A percentile compares a stretch with the other conserved stretches of the same genome.
phyloP scores from a whole-genome alignment of 2,113 vertebrate species.

The Pterocles gutturalis region DNA sequence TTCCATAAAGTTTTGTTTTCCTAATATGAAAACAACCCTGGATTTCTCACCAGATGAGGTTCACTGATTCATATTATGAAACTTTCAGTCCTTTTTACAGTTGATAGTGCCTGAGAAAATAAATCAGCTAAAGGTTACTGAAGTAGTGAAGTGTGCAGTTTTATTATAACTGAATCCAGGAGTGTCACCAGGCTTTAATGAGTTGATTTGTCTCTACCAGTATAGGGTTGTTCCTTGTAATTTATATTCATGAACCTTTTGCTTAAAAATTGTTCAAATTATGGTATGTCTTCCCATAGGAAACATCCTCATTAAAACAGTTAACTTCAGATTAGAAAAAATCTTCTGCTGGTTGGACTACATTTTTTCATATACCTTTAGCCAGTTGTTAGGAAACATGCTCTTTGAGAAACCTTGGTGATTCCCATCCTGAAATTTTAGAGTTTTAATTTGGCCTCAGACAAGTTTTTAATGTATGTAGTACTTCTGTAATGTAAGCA shows the following conservation, averaged over 20 bases:
- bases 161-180: neutral
- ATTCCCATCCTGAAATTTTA: neutral
- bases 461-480: neutral
- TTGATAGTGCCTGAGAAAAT: neutral
- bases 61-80: neutral
- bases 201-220: constrained; percentile 9
- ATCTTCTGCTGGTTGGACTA: neutral
- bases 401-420: neutral
- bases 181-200: neutral
- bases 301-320: neutral
- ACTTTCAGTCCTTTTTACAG: neutral
- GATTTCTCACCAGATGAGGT: neutral
- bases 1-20: neutral
- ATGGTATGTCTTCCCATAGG: neutral
- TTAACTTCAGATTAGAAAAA: neutral
- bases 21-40: neutral
- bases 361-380: rapidly evolving
- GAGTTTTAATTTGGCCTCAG: neutral
- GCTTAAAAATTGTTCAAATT: neutral
- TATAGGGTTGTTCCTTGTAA: neutral
- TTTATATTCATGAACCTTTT: neutral
- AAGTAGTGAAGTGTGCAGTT: neutral
- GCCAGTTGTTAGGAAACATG: neutral
- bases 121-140: neutral
- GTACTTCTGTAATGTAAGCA: neutral